Conservation (phyloP, 2,797 vertebrate genomes). For the Neosilurus mollespiculum region DNA sequence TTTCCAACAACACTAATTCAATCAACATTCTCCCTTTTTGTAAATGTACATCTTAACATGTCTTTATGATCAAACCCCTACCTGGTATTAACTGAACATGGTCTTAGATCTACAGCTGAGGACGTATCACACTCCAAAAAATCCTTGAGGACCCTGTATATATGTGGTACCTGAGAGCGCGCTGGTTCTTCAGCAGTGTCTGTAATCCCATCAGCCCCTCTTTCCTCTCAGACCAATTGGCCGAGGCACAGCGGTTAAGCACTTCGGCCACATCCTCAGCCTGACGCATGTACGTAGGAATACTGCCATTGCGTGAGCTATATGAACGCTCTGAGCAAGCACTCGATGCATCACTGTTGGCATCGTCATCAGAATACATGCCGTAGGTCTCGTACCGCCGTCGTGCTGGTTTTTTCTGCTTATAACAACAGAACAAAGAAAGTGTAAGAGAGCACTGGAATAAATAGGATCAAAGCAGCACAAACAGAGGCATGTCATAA, state of each 20-base stretch:
- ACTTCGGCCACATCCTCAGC: constrained; percentile 96
- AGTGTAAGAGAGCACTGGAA: neutral
- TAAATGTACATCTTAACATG: neutral
- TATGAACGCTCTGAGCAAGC: constrained; percentile 94
- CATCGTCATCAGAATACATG: constrained; percentile 96
- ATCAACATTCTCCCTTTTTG: neutral
- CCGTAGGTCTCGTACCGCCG: constrained; percentile 89
- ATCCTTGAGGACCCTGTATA: neutral
- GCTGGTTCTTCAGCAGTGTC: constrained; percentile 89
- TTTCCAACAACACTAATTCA: neutral
- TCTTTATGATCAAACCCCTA: neutral
- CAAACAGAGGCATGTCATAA: neutral
- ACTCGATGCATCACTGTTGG: constrained; percentile 95
- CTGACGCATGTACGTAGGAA: constrained; percentile 94
- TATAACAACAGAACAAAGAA: constrained; percentile 14
- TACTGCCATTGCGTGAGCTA: constrained; percentile 91
- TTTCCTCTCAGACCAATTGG: constrained; percentile 97
- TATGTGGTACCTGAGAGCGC: constrained; percentile 84
- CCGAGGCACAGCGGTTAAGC: constrained; percentile 92
- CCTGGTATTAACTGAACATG: too few species aligned
- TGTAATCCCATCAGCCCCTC: constrained; percentile 93
- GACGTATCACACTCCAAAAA: neutral
- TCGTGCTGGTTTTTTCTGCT: constrained; percentile 90
- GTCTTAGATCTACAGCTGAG: neutral
- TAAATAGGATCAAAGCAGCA: neutral